phyloP scores from a whole-genome alignment of 2,888 invertebrate genomes.

The Fragum fragum region DNA sequence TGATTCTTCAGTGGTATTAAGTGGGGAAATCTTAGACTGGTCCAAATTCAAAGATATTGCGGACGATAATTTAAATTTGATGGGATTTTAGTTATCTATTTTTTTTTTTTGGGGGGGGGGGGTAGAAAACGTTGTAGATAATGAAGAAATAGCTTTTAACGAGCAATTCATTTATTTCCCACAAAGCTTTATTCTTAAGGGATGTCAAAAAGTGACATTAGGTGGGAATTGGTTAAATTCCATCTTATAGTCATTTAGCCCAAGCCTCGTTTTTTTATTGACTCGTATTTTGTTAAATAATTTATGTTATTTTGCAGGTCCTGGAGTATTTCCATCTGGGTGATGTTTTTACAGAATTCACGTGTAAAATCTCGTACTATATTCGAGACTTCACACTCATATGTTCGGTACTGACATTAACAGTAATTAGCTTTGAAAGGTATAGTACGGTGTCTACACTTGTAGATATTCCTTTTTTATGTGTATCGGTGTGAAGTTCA shows the following conservation, averaged over 20 bases:
- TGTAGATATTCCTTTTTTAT: no score
- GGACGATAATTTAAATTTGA: no score
- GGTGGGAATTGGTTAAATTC: neutral
- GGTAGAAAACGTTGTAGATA: no score
- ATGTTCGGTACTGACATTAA: slow-evolving; percentile 65
- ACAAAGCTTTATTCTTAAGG: no score
- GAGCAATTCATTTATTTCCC: neutral
- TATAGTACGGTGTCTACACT: slow-evolving; percentile 10
- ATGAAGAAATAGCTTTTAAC: no score
- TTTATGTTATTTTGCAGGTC: slow-evolving; percentile 38
- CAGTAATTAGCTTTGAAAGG: slow-evolving; percentile 71
- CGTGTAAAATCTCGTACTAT: slow-evolving; percentile 65
- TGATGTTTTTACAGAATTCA: slow-evolving; percentile 45
- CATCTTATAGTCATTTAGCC: neutral
- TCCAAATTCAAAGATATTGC: no score
- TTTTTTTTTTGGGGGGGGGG: no score
- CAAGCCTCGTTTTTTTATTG: neutral
- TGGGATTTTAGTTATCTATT: no score
- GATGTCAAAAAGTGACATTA: no score
- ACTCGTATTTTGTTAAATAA: neutral
- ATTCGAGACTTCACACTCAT: slow-evolving; percentile 63
- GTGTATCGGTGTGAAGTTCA: no score
- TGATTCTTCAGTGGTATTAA: no score
- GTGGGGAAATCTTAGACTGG: no score
- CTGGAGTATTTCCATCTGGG: slow-evolving; percentile 59